Percentiles rank a stretch among this genome's conserved stretches.
Conservation (phyloP, 2,888 invertebrate genomes). For the Coremacera marginata region DNA sequence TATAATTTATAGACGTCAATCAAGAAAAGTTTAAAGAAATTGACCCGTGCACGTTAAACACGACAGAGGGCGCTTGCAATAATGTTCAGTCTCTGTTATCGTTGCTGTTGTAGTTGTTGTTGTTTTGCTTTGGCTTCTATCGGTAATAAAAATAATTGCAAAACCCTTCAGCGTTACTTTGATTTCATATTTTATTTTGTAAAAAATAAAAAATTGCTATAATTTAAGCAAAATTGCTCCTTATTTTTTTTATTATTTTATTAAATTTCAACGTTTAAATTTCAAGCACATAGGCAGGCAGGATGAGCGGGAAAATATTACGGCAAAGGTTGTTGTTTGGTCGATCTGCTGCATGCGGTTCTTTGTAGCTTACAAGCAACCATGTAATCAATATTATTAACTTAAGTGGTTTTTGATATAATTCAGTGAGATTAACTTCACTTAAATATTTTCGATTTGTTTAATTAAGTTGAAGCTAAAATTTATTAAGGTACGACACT, state of each 20-base stretch:
- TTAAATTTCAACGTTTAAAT: no score
- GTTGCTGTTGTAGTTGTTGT: neutral
- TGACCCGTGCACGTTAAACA: conserved; percentile 54
- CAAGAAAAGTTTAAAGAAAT: conserved; percentile 57
- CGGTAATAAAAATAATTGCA: conserved; percentile 64
- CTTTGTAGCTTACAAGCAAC: neutral
- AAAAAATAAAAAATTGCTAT: conserved; percentile 66
- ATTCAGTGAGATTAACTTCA: conserved; percentile 5
- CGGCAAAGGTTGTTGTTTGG: neutral
- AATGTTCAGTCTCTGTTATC: conserved; percentile 20
- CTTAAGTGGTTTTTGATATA: conserved; percentile 38
- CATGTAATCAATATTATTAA: conserved; percentile 41
- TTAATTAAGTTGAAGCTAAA: no score
- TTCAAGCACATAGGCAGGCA: neutral
- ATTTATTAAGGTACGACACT: no score
- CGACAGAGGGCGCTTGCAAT: conserved; percentile 36
- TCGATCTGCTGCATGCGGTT: neutral
- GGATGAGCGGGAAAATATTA: neutral
- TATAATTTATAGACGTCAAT: conserved; percentile 59
- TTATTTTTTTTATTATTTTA: conserved; percentile 35
- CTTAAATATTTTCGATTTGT: neutral
- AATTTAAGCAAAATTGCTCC: conserved; percentile 62
- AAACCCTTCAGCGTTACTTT: conserved; percentile 63
- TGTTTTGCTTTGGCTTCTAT: neutral
- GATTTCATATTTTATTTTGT: conserved; percentile 51